Conservation (phyloP, 2,797 vertebrate species). For the Urophycis tenuis region DNA sequence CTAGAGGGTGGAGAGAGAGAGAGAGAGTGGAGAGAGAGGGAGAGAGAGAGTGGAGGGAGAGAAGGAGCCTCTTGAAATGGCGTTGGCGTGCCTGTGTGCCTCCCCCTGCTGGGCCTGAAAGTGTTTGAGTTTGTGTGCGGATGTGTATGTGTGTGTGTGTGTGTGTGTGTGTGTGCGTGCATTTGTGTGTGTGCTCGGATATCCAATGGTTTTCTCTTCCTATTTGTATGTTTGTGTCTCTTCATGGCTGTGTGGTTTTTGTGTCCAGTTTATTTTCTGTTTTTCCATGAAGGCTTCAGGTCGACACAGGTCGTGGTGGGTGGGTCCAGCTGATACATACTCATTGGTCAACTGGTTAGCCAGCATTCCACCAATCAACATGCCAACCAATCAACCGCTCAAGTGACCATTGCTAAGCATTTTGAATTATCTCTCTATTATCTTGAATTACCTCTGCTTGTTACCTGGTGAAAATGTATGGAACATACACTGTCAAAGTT, state of each 20-base stretch:
- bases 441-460: no score
- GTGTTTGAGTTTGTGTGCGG: not conserved
- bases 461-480: not conserved
- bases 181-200: not conserved
- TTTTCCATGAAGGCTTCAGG: not conserved
- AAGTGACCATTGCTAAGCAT: not conserved
- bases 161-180: not conserved
- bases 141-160: not conserved
- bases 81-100: constrained; percentile 14
- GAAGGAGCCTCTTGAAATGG: not conserved
- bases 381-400: not conserved
- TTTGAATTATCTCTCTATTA: no score
- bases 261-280: not conserved
- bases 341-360: not conserved
- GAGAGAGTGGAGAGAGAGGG: not conserved
- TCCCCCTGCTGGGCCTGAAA: not conserved
- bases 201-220: not conserved
- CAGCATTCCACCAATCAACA: not conserved
- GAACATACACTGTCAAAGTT: not conserved
- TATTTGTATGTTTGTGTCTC: not conserved
- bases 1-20: not conserved
- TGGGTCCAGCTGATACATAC: not conserved
- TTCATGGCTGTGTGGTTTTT: not conserved
- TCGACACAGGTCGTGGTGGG: no score
- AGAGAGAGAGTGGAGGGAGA: no score